Conservation (phyloP, 2,113 vertebrate genomes). For the Gopherus flavomarginatus region DNA sequence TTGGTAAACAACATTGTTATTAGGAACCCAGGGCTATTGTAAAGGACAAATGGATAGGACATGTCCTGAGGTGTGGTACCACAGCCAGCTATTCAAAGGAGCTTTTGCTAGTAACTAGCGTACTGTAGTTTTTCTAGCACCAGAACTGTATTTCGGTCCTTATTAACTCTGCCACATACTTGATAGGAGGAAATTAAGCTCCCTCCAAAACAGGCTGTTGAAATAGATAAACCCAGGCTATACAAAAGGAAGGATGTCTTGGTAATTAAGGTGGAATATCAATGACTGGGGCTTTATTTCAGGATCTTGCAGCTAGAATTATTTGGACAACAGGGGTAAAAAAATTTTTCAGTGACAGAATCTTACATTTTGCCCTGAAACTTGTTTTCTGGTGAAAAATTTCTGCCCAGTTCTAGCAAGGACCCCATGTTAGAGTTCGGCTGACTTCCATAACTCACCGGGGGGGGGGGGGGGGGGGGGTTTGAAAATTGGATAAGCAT, state of each 20-base stretch:
- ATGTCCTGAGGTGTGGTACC: neutral
- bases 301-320: neutral
- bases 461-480: neutral
- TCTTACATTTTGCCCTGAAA: fast-evolving
- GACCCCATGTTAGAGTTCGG: fast-evolving
- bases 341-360: neutral
- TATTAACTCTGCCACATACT: neutral
- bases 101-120: slow-evolving; percentile 4
- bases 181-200: neutral
- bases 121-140: neutral
- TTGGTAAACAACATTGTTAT: slow-evolving; percentile 58
- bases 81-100: neutral
- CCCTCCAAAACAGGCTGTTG: neutral
- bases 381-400: neutral
- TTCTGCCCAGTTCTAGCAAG: neutral
- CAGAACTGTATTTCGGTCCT: neutral
- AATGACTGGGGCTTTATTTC: neutral
- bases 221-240: neutral
- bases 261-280: fast-evolving
- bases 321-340: neutral
- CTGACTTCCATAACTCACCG: neutral
- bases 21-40: slow-evolving; percentile 60
- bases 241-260: neutral
- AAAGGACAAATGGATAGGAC: slow-evolving; percentile 56
- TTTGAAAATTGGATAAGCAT: neutral